phyloP scores from a whole-genome alignment of 2,888 invertebrate genomes.

The Bellardia bayeri region DNA sequence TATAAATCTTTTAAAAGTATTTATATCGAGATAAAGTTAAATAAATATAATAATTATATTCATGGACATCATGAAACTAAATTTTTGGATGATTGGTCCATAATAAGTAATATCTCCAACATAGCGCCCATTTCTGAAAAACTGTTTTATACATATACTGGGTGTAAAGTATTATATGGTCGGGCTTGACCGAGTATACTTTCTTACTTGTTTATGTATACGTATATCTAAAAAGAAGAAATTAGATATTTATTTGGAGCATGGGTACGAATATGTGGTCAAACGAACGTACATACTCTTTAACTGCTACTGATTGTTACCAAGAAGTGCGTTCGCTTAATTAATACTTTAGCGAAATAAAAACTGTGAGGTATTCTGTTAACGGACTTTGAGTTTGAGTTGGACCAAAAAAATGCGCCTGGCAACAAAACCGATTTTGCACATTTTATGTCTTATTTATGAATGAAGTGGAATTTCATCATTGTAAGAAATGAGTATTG shows the following conservation, averaged over 20 bases:
- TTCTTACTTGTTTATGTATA: background rate
- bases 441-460: background rate
- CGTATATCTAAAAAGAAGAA: constrained; percentile 4
- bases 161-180: too few relatives aligned
- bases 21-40: too few relatives aligned
- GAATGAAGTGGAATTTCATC: constrained; percentile 54
- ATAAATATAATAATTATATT: too few relatives aligned
- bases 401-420: constrained; percentile 21
- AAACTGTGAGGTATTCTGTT: background rate
- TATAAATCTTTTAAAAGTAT: too few relatives aligned
- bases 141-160: too few relatives aligned
- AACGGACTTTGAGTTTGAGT: constrained; percentile 42
- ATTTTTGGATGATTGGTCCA: too few relatives aligned
- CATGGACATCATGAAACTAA: too few relatives aligned
- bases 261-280: constrained; percentile 35
- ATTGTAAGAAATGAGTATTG: constrained; percentile 27
- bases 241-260: constrained; percentile 7
- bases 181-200: too few relatives aligned
- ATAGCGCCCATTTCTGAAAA: too few relatives aligned
- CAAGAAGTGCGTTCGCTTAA: constrained; percentile 12
- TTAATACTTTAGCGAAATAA: constrained; percentile 4
- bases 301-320: background rate
- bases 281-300: constrained; percentile 32
- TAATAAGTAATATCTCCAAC: too few relatives aligned
- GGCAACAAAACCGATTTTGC: constrained; percentile 29